Percentiles rank a stretch among this genome's conserved stretches.
phyloP scores from a whole-genome alignment of 2,888 invertebrate genomes.

The Eulithis testata region DNA sequence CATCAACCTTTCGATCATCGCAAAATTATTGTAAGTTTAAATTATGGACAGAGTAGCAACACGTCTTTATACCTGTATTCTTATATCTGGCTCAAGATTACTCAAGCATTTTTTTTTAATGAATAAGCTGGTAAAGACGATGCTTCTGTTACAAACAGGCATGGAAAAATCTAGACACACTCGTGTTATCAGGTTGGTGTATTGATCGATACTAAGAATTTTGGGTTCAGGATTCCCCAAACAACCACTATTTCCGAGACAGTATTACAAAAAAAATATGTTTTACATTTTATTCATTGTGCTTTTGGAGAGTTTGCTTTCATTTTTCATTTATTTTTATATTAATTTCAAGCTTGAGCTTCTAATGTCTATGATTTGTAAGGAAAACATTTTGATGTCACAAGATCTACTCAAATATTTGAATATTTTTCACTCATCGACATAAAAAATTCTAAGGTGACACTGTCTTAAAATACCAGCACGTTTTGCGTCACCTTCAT shows the following conservation, averaged over 20 bases:
- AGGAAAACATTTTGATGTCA: no score
- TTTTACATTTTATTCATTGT: not conserved
- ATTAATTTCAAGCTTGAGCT: not conserved
- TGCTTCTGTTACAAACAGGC: not conserved
- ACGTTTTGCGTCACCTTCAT: no score
- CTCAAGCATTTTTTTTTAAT: no score
- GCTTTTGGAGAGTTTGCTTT: not conserved
- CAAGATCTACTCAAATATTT: no score
- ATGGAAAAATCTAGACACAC: not conserved
- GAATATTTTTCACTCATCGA: no score
- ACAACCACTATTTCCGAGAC: not conserved
- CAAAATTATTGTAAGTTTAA: no score
- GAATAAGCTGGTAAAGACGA: no score
- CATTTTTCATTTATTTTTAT: not conserved
- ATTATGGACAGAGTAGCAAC: no score
- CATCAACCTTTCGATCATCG: constrained; percentile 1
- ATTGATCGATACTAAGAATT: not conserved
- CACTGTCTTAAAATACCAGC: no score
- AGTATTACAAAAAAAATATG: not conserved
- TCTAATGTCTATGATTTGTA: not conserved
- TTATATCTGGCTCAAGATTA: no score
- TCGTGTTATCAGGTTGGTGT: not conserved
- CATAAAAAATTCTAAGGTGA: no score
- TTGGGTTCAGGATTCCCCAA: not conserved
- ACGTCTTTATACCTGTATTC: no score